phyloP scores from a whole-genome alignment of 2,888 invertebrate genomes.

The Polia nebulosa region DNA sequence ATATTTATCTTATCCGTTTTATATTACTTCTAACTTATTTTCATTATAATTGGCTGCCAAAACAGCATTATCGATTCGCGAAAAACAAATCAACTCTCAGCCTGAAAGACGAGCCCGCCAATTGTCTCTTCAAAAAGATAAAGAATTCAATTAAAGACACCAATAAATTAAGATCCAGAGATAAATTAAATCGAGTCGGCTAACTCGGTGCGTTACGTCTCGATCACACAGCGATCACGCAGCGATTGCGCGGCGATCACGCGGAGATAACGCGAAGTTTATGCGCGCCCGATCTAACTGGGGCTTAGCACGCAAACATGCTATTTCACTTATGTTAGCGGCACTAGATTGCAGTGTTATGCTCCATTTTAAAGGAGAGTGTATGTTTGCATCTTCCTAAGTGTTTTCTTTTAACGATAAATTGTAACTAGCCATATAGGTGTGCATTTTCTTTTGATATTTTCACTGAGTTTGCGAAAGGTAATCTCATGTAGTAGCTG shows the following conservation, averaged over 20 bases:
- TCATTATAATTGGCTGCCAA: not conserved
- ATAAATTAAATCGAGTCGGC: conserved; percentile 50
- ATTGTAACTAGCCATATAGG: not conserved
- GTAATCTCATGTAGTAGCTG: not conserved
- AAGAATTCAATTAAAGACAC: conserved; percentile 57
- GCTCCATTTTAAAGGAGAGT: conserved; percentile 11
- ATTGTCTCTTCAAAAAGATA: conserved; percentile 36
- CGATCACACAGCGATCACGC: conserved; percentile 48
- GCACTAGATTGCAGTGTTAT: conserved; percentile 31
- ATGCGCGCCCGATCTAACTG: conserved; percentile 42
- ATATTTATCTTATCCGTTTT: not conserved
- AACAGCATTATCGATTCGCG: conserved; percentile 4
- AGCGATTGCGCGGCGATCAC: conserved; percentile 39
- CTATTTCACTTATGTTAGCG: conserved; percentile 47
- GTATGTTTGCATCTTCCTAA: conserved; percentile 9
- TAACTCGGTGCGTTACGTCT: conserved; percentile 45
- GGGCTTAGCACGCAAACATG: conserved; percentile 39
- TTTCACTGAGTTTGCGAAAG: not conserved
- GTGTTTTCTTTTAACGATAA: conserved; percentile 14
- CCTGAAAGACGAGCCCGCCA: not conserved
- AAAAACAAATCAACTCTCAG: conserved; percentile 17
- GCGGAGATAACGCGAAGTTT: conserved; percentile 42
- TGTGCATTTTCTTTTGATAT: not conserved
- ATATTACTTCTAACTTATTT: too few species aligned
- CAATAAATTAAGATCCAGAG: conserved; percentile 53